Percentiles rank a stretch among this genome's conserved stretches.
Conservation (phyloP, 2,888 invertebrate genomes). For the Polymixis lichenea region DNA sequence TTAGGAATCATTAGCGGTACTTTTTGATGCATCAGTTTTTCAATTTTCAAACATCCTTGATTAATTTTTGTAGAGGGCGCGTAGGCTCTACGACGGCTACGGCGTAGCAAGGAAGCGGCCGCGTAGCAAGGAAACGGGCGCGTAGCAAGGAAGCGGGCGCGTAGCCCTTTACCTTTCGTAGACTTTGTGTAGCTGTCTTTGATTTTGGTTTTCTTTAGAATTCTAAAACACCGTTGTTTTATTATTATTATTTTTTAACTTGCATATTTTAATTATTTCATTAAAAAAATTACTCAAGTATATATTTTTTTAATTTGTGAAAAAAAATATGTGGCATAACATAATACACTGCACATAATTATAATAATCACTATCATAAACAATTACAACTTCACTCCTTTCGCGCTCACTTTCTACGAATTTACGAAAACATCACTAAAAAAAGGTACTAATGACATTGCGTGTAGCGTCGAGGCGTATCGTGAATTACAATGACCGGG, state of each 20-base stretch:
- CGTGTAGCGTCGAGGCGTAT: conserved; percentile 84
- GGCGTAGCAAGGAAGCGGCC: conserved; percentile 56
- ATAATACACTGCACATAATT: neutral
- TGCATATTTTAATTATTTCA: neutral
- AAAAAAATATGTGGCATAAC: neutral
- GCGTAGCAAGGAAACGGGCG: conserved; percentile 48
- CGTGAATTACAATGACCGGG: conserved; percentile 87
- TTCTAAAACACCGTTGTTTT: neutral
- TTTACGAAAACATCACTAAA: conserved; percentile 82
- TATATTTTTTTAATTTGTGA: neutral
- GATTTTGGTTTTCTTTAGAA: conserved; percentile 8
- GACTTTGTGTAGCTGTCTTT: neutral
- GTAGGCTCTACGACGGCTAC: conserved; percentile 57
- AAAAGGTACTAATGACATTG: conserved; percentile 84
- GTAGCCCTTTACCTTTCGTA: conserved; percentile 44
- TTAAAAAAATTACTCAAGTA: neutral
- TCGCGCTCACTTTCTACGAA: conserved; percentile 82
- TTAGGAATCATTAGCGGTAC: conserved; percentile 35
- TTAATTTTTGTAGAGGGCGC: conserved; percentile 36
- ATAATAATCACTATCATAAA: conserved; percentile 2
- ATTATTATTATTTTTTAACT: neutral
- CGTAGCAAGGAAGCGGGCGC: conserved; percentile 46
- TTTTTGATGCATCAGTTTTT: conserved; percentile 31
- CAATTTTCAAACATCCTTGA: conserved; percentile 43
- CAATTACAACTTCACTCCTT: conserved; percentile 19